A percentile compares a stretch with the other conserved stretches of the same genome.
Evolutionary conservation across 92 coral and sea anemone genomes (phyloP).

Genomic region (Parazoanthus darwini): DNA sequence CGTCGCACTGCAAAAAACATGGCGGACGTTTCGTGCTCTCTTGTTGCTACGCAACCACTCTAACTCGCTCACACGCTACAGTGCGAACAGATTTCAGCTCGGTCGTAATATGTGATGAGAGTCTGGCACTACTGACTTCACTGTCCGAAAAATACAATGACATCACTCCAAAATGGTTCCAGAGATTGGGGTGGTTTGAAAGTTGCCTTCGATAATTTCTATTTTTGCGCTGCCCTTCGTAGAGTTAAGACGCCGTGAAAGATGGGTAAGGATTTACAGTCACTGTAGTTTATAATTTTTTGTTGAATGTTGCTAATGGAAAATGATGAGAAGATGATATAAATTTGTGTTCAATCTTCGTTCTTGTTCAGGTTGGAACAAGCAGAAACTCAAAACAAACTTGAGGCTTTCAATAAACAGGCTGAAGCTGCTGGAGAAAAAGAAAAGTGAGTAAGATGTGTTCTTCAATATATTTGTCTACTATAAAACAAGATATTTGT

Average conservation of each 20-base stretch:
- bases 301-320: not conserved
- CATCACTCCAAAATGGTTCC: conserved; percentile 37
- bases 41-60: conserved; percentile 31
- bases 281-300: not conserved
- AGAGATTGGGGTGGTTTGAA: not conserved
- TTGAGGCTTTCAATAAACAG: conserved; percentile 91
- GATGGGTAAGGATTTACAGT: conserved; percentile 18
- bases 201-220: conserved; percentile 6
- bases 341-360: not conserved
- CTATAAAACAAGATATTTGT: too few species aligned
- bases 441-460: conserved; percentile 74
- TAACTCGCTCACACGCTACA: too few species aligned
- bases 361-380: conserved; percentile 76
- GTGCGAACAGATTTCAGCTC: not conserved
- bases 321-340: not conserved
- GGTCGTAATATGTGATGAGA: not conserved
- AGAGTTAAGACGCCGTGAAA: conserved; percentile 10
- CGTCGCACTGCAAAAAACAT: conserved; percentile 5
- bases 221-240: not conserved
- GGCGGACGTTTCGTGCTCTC: conserved; percentile 28
- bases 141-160: conserved; percentile 18
- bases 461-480: too few species aligned
- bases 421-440: conserved; percentile 91
- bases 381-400: conserved; percentile 93
- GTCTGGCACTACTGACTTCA: conserved; percentile 32